These are phyloP conservation scores for Pyrochroa serraticornis DNA, from an alignment of 2,888 invertebrate species.

Conservation along the genomic window DNA sequence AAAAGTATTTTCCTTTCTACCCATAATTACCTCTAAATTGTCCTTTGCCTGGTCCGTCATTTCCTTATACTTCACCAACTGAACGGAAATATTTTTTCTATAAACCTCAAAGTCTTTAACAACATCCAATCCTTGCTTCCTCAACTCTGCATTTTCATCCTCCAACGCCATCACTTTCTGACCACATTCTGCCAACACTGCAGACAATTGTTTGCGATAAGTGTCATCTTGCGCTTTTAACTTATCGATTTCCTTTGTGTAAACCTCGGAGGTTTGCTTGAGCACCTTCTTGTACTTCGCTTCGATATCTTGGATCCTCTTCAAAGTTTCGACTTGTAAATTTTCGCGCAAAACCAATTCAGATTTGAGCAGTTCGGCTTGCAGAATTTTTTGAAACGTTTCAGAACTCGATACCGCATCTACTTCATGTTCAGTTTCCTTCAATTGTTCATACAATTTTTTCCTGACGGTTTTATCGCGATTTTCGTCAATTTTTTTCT, in stretches of 20 bases:
- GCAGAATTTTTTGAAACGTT: slow-evolving; percentile 24
- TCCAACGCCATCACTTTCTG: slow-evolving; percentile 40
- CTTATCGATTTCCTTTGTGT: slow-evolving; percentile 40
- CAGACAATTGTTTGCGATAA: slow-evolving; percentile 42
- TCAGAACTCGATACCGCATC: slow-evolving; percentile 20
- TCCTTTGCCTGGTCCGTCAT: slow-evolving; percentile 30
- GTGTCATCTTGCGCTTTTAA: slow-evolving; percentile 41
- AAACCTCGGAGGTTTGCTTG: slow-evolving; percentile 32
- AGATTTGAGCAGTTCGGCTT: slow-evolving; percentile 38
- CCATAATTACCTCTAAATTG: slow-evolving; percentile 12
- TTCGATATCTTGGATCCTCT: slow-evolving; percentile 44
- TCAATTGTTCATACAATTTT: slow-evolving; percentile 31
- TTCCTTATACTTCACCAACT: slow-evolving; percentile 15
- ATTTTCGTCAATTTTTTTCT: slow-evolving; percentile 27
- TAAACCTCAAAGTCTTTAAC: slow-evolving; percentile 33
- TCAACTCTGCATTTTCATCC: slow-evolving; percentile 36
- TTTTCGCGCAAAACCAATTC: slow-evolving; percentile 45
- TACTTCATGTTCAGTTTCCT: slow-evolving; percentile 31
- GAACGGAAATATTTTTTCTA: slow-evolving; percentile 17
- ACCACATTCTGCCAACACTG: slow-evolving; percentile 42
- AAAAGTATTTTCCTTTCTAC: too few relatives aligned
- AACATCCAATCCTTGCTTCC: slow-evolving; percentile 27
- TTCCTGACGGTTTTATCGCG: slow-evolving; percentile 29
- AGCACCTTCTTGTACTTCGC: slow-evolving; percentile 40
- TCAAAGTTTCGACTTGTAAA: slow-evolving; percentile 42